Base-by-base conservation (phyloP, 1,140 invertebrate species). In the Xylocopa sonorina region DNA sequence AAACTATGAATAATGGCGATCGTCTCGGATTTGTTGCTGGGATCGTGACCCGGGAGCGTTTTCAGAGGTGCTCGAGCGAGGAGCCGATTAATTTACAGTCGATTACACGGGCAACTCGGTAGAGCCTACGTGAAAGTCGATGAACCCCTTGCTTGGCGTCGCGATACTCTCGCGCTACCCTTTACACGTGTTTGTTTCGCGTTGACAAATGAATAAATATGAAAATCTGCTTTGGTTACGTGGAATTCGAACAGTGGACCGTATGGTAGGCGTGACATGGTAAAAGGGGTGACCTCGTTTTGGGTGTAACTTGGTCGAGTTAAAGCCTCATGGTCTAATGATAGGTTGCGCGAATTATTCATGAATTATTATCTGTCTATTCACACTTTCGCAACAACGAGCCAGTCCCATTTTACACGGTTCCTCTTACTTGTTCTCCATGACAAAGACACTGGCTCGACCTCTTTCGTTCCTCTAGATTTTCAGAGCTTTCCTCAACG, bases 11-110 rank as follows among this genome's bases (percentile, higher is more conserved):
- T 60, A 60, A 60, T 58, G 24, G 10, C 3, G 12, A 9, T 34
- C n/a, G 32, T n/a, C 21, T 9, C 10, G 32, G 41, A 58, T 64
- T 60, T 69, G 64, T 41, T 69, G 46, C n/a, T 16, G n/a, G 34
- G 21, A 27, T 55, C 55, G n/a, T 32, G 64, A 58, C 29, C 29
- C 3, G n/a, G 0, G 34, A 0, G 21, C 27, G 46, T 67, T 76
- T 55, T n/a, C 16, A 41, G 6, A 50, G 21, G 21, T n/a, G 34
- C 67, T 69, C 67, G 68, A 57, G 18, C 24, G 21, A 67, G 12
- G 18, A 29, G 24, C 21, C 9, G 51, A 71, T 71, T 46, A 57
- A 57, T 41, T 21, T 10, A 27, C 38, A 34, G 14, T 14, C 16
- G 51, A 24, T 41, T 38, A 12, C n/a, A 69, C 68, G 34, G 18